Percentiles rank a stretch among this genome's conserved stretches.
Evolutionary conservation across 1,140 invertebrate species (phyloP).

Genomic region (Palaemon carinicauda): DNA sequence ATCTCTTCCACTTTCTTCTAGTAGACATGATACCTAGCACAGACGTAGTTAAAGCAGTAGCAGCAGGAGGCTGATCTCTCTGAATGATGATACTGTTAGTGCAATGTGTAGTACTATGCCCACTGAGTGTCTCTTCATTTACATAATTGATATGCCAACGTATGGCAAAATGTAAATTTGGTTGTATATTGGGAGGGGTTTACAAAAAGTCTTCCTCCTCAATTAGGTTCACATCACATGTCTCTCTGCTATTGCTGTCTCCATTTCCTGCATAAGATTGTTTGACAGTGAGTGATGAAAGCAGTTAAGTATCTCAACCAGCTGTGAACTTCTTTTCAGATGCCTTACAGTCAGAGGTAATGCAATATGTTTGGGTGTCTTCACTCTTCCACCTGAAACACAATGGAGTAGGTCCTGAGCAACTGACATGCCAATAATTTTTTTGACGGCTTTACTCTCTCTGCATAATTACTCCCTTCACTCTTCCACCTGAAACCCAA

Average conservation of each 20-base stretch:
- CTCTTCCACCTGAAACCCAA: too few species aligned
- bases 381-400: background rate
- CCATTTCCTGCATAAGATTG: background rate
- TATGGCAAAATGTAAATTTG: background rate
- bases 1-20: background rate
- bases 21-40: background rate
- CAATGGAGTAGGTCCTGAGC: too few species aligned
- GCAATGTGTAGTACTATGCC: too few species aligned
- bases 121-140: background rate
- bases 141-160: conserved; percentile 1
- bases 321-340: background rate
- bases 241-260: background rate
- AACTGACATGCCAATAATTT: too few species aligned
- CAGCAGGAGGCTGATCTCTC: too few species aligned
- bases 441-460: too few species aligned
- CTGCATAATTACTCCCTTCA: too few species aligned
- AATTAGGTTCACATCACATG: background rate
- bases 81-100: background rate
- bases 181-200: background rate
- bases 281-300: background rate
- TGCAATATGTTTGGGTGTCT: background rate
- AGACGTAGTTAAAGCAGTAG: background rate
- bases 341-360: background rate
- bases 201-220: background rate
- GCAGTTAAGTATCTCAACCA: background rate